Base-by-base conservation (phyloP, 2,888 invertebrate genomes). In the Pterostichus madidus region DNA sequence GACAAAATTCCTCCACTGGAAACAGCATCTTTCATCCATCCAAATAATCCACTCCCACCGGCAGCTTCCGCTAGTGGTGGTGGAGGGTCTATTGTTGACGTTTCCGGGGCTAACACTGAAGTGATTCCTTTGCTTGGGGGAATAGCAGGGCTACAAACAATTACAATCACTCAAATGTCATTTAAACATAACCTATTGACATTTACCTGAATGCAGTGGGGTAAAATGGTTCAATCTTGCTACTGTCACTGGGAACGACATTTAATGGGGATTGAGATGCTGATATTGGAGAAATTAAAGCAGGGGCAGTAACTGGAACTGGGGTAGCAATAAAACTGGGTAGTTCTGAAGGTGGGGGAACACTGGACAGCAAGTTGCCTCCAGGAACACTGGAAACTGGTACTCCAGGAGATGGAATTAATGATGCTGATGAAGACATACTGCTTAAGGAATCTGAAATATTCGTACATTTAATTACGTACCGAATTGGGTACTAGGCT, bases 1-100 rank as follows among this genome's bases (percentile, higher is more conserved):
- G 93, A 93, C 44, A 95, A 88, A 0, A 95, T 90, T 5, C 93
- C 93, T 5, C 93, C 93, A 32, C 91, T 91, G 0, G 93, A 91
- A 0, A 95, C 94, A 0, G 94, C 94, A 13, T 93, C 94, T 87
- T 93, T 94, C 87, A 95, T 92, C 94, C 95, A 94, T 0, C 94
- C 93, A 85, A 94, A 89, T 78, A 94, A 86, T 75, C 92, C 91
- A 84, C 92, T 92, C 39, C 94, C 92, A 89, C 94, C 92, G 89
- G 92, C 91, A 83, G 91, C 88, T 84, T 91, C 91, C 84, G 91
- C 91, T 90, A 86, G 53, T 32, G 68, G 5, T 44, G 85, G 88
- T 86, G 13, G 91, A 88, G 61, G 73, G 79, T 2, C 24, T 24
- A 24, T 24, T 39, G 39, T 39, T 39, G 39, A 39, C 5, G 39